These are phyloP conservation scores for Todiramphus chloris DNA, from an alignment of 2,113 vertebrate species.

Conservation along the genomic window DNA sequence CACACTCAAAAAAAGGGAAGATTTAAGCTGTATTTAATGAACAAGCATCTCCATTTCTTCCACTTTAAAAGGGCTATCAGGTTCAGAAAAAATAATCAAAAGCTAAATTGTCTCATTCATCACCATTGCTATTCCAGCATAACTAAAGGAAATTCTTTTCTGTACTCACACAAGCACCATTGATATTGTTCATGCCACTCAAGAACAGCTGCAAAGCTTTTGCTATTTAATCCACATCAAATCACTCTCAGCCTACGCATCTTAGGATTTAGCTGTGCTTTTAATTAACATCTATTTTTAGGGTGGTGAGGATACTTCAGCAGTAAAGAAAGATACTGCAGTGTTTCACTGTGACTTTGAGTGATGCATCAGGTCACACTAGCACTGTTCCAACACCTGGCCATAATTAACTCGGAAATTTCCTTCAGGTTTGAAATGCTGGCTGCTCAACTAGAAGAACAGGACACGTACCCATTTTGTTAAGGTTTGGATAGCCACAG, in stretches of 20 bases:
- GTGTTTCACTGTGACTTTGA: background rate
- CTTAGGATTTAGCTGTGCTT: background rate
- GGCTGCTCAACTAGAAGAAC: background rate
- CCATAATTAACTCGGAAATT: background rate
- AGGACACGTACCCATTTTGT: fast-evolving
- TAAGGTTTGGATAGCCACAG: background rate
- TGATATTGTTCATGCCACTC: background rate
- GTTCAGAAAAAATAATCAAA: background rate
- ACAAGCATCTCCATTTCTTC: background rate
- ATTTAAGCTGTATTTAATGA: background rate
- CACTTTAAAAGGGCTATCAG: background rate
- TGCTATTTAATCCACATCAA: background rate
- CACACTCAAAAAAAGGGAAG: background rate
- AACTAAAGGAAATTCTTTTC: background rate
- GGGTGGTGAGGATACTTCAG: background rate
- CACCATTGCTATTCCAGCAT: background rate
- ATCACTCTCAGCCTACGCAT: background rate
- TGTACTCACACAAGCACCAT: background rate
- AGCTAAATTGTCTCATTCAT: background rate
- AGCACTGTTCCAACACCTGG: background rate
- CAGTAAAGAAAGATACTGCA: slow-evolving; percentile 16
- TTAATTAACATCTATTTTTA: slow-evolving; percentile 9
- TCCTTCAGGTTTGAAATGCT: background rate
- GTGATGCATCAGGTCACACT: background rate
- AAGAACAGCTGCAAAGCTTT: slow-evolving; percentile 10